Evolutionary conservation across 2,797 vertebrate genomes (phyloP), one percentile per base, ranked within the genome.

Genomic region (Dicrostonyx torquatus): DNA sequence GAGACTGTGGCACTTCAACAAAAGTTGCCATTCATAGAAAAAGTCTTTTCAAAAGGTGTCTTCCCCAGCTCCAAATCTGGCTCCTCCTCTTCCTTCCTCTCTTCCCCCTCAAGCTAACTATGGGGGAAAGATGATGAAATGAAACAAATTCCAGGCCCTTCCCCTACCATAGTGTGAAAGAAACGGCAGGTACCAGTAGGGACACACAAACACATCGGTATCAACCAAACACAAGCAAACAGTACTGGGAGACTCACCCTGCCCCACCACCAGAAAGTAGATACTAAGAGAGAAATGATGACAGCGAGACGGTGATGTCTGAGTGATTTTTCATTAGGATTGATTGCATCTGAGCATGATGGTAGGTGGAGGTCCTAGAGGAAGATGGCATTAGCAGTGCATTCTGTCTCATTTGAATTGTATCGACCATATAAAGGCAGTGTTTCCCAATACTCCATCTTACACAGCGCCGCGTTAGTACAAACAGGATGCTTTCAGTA

Each of bases 1-100:
- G 80, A 85, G 62, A 50, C 50, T 24, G 9, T 78, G 24, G 60
- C 24, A n/a, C 29, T 60, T 79, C 50, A 85, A 76, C 31, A 87
- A 87, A 95, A 95, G 73, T 31, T 77, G 48, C 22, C 58, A 66
- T 88, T 95, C 45, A 84, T 18, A 86, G 60, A 79, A 91, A 90
- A 22, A 10, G 10, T 14, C 11, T 70, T 37, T 26, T 7, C 1
- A 45, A 58, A 37, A 31, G 11, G 12, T 34, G 53, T 43, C 53
- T 29, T 20, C 29, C 43, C 6, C 60, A 31, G 13, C 60, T 64
- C 3, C 15, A 64, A 64, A 29, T 13, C 18, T 18, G 58, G 26
- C 29, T 34, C 40, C 62, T 66, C 18, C 43, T 48, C 62, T n/a
- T 53, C 17, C 10, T 79, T 50, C 31, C 50, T 62, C 29, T 34